A percentile compares a stretch with the other conserved stretches of the same genome.
Conservation (phyloP, 2,888 invertebrate genomes). For the Calliphora vomitoria region DNA sequence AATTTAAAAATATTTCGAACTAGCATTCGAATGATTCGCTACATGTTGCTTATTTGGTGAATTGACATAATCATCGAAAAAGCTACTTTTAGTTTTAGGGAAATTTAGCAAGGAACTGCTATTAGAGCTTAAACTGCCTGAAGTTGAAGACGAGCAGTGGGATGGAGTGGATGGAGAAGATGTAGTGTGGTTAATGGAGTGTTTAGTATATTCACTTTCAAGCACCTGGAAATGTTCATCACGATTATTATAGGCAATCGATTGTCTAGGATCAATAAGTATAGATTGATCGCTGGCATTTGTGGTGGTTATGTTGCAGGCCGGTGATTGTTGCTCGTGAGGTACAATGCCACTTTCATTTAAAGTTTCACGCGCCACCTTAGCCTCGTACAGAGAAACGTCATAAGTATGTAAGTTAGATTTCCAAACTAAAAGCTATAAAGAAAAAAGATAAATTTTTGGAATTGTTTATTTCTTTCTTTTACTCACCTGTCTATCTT, state of each 20-base stretch:
- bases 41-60: conserved; percentile 29
- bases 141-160: not conserved
- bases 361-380: conserved; percentile 62
- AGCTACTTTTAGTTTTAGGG: conserved; percentile 44
- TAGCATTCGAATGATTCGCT: conserved; percentile 2
- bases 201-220: conserved; percentile 79
- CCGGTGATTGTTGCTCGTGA: not conserved
- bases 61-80: conserved; percentile 14
- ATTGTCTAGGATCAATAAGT: conserved; percentile 82
- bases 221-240: conserved; percentile 82
- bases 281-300: conserved; percentile 77
- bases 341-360: conserved; percentile 73
- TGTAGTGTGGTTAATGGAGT: conserved; percentile 42
- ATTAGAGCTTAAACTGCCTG: conserved; percentile 45
- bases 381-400: conserved; percentile 77
- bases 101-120: conserved; percentile 70
- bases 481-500: conserved; percentile 88
- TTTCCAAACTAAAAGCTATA: conserved; percentile 84
- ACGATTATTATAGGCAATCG: conserved; percentile 78
- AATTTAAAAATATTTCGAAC: conserved; percentile 63
- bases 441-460: conserved; percentile 5
- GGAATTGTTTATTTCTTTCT: not conserved
- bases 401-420: conserved; percentile 85
- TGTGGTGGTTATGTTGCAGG: conserved; percentile 44
- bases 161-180: conserved; percentile 30